Conservation (phyloP, 2,797 vertebrate species). For the Acanthurus leucopareius region DNA sequence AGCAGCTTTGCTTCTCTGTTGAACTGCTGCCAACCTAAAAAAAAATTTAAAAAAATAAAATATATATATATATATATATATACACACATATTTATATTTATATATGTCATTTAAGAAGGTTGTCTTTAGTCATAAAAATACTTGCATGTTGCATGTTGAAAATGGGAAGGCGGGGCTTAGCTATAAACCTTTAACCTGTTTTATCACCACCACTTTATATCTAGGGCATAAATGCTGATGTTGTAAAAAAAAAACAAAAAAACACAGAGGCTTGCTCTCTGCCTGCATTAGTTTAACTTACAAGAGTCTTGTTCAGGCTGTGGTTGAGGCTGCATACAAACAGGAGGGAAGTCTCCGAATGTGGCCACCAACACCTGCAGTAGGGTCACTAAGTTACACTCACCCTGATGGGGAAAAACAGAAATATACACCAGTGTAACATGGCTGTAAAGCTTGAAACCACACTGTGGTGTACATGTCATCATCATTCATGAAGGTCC, state of each 20-base stretch:
- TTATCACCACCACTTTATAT: slow-evolving; percentile 26
- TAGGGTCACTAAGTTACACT: slow-evolving; percentile 91
- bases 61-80: too few species aligned
- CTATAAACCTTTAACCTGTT: background rate
- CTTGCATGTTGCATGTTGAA: slow-evolving; percentile 14
- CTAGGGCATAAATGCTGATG: background rate
- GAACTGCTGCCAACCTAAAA: slow-evolving; percentile 65
- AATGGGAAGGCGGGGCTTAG: background rate
- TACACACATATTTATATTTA: too few species aligned
- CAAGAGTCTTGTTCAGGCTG: slow-evolving; percentile 86
- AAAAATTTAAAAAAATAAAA: too few species aligned
- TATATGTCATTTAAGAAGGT: background rate
- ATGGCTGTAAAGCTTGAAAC: background rate
- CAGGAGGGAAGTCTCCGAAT: slow-evolving; percentile 91
- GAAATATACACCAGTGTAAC: background rate
- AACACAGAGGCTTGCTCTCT: background rate
- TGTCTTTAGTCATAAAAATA: background rate
- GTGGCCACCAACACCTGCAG: slow-evolving; percentile 91
- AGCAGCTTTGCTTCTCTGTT: slow-evolving; percentile 46
- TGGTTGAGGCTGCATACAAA: slow-evolving; percentile 83
- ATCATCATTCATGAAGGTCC: background rate
- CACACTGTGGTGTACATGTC: background rate
- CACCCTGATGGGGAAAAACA: slow-evolving; percentile 76
- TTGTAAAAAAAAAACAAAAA: background rate
- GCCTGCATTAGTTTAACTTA: slow-evolving; percentile 78